Evolutionary conservation across 2,113 vertebrate species (phyloP), one percentile per base, ranked within the genome.

Genomic region (Lepus americanus): DNA sequence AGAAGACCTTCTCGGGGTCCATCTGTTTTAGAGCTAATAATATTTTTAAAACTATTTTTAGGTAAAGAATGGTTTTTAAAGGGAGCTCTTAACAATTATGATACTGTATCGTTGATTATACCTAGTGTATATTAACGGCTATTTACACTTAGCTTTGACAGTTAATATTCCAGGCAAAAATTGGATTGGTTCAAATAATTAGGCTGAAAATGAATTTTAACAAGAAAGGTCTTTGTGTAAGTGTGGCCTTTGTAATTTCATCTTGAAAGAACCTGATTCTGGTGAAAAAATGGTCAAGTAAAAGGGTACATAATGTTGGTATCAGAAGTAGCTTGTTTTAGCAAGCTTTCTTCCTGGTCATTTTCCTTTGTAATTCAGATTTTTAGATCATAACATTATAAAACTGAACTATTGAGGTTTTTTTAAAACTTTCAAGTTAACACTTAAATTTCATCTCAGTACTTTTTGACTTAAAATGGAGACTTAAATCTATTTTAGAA

Each of bases 241-340:
- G 23, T 90, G 31, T 96, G 79, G 80, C 36, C 86, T 95, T 94
- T 96, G 55, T 86, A 63, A 93, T 90, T 96, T 93, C 81, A 86
- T 82, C 39, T 96, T 89, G 87, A 96, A 55, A 78, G 19, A 51
- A 94, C 31, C 49, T 94, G 23, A 80, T 90, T 22, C n/a, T 94
- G 44, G 36, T 96, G 19, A 36, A 80, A 91, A 89, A 64, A 39
- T 17, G 20, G 36, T 12, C 67, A 70, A 74, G 25, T 87, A 67
- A 84, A 61, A 83, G 61, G 12, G 85, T 72, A 7, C 13, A 55
- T 80, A 69, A 89, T 87, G 91, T 85, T 93, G 44, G 13, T 49
- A 36, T 90, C 22, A 33, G 12, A 94, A 95, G 31, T 92, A 93
- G 93, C 36, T 87, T 63, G 1, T 84, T 90, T 72, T 88, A 86